Percentiles rank a stretch among this genome's conserved stretches.
Conservation (phyloP, 2,888 invertebrate species). For the Philaethria dido region DNA sequence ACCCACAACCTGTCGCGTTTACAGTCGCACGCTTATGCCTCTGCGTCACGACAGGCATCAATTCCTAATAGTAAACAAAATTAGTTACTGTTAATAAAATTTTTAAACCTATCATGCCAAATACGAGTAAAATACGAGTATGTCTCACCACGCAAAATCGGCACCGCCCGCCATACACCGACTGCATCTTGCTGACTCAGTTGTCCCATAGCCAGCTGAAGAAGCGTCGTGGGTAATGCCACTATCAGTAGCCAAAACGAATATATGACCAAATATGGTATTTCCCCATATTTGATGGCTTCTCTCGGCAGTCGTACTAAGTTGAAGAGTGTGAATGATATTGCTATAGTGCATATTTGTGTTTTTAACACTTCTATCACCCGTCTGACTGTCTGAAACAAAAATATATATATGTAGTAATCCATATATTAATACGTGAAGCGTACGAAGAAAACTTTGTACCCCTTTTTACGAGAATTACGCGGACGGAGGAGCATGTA, state of each 20-base stretch:
- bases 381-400: slow-evolving; percentile 70
- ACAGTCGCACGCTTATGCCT: no score
- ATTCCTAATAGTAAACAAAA: no score
- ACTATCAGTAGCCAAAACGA: slow-evolving; percentile 81
- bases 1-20: no score
- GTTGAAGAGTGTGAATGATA: slow-evolving; percentile 85
- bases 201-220: slow-evolving; percentile 86
- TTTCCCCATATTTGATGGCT: slow-evolving; percentile 84
- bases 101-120: neutral
- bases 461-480: no score
- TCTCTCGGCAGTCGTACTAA: slow-evolving; percentile 84
- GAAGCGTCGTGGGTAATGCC: slow-evolving; percentile 84
- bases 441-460: neutral
- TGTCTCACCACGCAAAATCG: slow-evolving; percentile 84
- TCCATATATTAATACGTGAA: neutral
- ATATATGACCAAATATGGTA: slow-evolving; percentile 85
- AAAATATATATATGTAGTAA: no score
- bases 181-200: slow-evolving; percentile 87
- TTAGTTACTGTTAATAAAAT: no score
- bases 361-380: slow-evolving; percentile 67
- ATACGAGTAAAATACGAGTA: neutral
- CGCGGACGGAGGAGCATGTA: no score
- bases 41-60: no score
- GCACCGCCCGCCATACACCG: slow-evolving; percentile 87
- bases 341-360: slow-evolving; percentile 82